Evolutionary conservation across 2,888 invertebrate species (phyloP).

Genomic region (Crossocerus cetratus): DNA sequence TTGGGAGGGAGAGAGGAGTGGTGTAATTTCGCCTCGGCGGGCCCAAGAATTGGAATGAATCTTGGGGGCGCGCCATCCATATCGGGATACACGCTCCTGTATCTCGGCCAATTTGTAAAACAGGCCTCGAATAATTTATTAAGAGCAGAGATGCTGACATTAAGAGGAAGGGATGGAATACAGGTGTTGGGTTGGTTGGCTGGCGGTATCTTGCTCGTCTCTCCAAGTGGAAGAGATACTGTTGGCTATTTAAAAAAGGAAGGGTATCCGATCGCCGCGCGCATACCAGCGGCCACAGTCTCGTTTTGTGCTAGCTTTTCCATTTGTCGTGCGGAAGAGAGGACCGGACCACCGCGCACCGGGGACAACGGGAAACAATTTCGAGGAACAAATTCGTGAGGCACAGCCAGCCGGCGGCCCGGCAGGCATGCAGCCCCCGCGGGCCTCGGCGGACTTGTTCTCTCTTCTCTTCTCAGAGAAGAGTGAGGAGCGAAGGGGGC

Average conservation of each 20-base stretch:
- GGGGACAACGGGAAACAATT: constrained; percentile 56
- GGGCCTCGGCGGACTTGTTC: no score
- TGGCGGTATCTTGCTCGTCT: no score
- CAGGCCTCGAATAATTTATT: not conserved
- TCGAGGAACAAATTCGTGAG: constrained; percentile 57
- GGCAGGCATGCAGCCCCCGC: constrained; percentile 18
- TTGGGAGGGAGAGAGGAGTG: no score
- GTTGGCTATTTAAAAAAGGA: no score
- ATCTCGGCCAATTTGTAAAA: not conserved
- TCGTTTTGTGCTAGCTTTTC: constrained; percentile 38
- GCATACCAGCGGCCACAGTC: constrained; percentile 15
- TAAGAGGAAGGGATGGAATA: not conserved
- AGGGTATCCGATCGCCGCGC: no score
- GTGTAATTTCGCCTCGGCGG: no score
- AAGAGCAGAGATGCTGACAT: not conserved
- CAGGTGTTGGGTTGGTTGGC: no score
- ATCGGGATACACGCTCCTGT: not conserved
- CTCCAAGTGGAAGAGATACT: no score
- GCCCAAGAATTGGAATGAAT: no score
- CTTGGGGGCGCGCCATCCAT: no score
- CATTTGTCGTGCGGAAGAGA: constrained; percentile 45
- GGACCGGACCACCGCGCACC: constrained; percentile 51
- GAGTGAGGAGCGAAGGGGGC: no score
- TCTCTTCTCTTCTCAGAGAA: no score
- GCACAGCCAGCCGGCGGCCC: constrained; percentile 43